Evolutionary conservation across 2,888 invertebrate genomes (phyloP).

Genomic region (Biston stratarius): DNA sequence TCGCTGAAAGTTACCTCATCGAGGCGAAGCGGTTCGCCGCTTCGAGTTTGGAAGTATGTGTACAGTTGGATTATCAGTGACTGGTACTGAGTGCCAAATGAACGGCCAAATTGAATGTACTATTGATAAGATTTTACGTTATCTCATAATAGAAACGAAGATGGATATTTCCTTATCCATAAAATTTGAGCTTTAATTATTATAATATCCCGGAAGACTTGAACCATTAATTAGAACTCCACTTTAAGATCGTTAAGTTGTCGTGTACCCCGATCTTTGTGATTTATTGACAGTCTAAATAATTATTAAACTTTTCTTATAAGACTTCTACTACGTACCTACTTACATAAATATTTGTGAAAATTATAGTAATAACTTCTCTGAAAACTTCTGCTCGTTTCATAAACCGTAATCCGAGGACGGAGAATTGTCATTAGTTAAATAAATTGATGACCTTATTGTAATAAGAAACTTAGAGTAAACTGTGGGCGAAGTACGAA

Average conservation of each 20-base stretch:
- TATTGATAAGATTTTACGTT: constrained; percentile 68
- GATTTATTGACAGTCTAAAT: constrained; percentile 59
- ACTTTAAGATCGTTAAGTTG: constrained; percentile 56
- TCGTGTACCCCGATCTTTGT: constrained; percentile 47
- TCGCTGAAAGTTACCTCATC: constrained; percentile 52
- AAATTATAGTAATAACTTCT: constrained; percentile 31
- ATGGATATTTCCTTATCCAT: constrained; percentile 71
- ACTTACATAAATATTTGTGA: constrained; percentile 31
- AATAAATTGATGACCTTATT: constrained; percentile 69
- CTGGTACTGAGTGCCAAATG: constrained; percentile 70
- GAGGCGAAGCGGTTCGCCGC: constrained; percentile 54
- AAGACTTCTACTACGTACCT: constrained; percentile 26
- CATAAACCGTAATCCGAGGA: constrained; percentile 53
- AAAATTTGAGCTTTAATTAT: constrained; percentile 85
- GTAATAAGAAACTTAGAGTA: constrained; percentile 69
- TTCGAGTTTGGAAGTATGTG: constrained; percentile 59
- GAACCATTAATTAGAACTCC: constrained; percentile 57
- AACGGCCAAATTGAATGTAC: constrained; percentile 64
- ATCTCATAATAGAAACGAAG: constrained; percentile 62
- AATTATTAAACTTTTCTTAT: constrained; percentile 23
- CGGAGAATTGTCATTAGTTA: constrained; percentile 76
- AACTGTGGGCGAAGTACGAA: constrained; percentile 45
- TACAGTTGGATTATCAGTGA: constrained; percentile 63
- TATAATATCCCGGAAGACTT: constrained; percentile 78
- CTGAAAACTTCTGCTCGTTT: constrained; percentile 37